Conservation (phyloP, 2,113 vertebrate species). For the Pelecanoides urinatrix region DNA sequence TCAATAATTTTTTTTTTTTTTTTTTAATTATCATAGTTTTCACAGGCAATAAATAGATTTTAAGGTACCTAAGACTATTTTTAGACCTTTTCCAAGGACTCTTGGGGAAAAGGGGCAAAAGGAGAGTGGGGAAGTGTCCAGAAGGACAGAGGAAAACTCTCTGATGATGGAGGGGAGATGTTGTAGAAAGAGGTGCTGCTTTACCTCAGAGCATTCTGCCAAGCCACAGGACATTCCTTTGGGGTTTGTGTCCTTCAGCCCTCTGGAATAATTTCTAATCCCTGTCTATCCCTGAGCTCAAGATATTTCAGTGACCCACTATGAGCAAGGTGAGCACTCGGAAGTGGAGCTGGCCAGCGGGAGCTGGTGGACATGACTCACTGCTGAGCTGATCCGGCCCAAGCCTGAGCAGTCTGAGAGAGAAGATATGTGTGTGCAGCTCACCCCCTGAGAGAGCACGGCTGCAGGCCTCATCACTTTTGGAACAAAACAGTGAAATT, state of each 20-base stretch:
- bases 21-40: neutral
- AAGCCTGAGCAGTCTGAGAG: neutral
- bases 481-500: constrained; percentile 7
- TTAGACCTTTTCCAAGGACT: neutral
- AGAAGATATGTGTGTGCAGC: neutral
- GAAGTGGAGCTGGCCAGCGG: neutral
- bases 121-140: neutral
- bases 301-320: neutral
- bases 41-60: neutral
- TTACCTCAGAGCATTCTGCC: neutral
- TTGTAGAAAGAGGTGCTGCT: neutral
- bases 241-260: neutral
- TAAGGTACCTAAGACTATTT: neutral
- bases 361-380: neutral
- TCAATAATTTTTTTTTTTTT: neutral
- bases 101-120: neutral
- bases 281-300: neutral
- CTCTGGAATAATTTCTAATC: neutral
- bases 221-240: neutral
- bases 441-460: neutral
- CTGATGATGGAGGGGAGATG: neutral
- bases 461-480: neutral
- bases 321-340: neutral
- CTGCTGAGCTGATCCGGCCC: neutral
- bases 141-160: neutral